phyloP scores from a whole-genome alignment of 2,888 invertebrate species.

The Pardosa pseudoannulata region DNA sequence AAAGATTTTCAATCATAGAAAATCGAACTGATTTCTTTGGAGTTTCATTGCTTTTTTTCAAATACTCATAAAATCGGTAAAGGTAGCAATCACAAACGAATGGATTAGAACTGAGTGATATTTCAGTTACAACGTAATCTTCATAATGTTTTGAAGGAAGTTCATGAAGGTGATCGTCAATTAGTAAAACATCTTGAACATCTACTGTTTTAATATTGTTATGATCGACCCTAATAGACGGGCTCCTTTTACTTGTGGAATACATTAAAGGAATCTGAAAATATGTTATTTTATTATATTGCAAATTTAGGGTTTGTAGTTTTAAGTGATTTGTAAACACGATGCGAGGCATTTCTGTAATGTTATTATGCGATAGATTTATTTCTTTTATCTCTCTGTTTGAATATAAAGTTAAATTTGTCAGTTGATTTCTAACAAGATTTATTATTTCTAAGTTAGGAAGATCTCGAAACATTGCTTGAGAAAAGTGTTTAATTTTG shows the following conservation, averaged over 20 bases:
- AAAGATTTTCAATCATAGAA: slow-evolving; percentile 23
- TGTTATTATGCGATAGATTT: slow-evolving; percentile 82
- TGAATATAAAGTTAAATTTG: slow-evolving; percentile 83
- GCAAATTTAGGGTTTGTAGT: slow-evolving; percentile 72
- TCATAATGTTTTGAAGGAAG: slow-evolving; percentile 41
- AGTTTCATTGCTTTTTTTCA: slow-evolving; percentile 24
- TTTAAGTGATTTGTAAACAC: slow-evolving; percentile 72
- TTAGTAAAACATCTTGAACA: slow-evolving; percentile 10
- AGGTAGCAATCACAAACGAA: slow-evolving; percentile 71
- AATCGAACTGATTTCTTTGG: slow-evolving; percentile 31
- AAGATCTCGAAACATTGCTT: slow-evolving; percentile 64
- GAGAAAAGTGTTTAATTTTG: slow-evolving; percentile 39
- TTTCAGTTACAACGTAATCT: slow-evolving; percentile 29
- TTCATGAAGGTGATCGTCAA: slow-evolving; percentile 29
- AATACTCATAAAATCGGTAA: slow-evolving; percentile 61
- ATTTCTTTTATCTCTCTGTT: slow-evolving; percentile 84
- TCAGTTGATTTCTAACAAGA: slow-evolving; percentile 82
- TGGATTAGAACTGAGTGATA: slow-evolving; percentile 53
- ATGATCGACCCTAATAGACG: slow-evolving; percentile 34
- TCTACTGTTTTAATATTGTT: slow-evolving; percentile 60
- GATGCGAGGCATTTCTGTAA: slow-evolving; percentile 82
- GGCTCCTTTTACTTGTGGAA: slow-evolving; percentile 24
- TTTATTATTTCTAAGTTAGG: slow-evolving; percentile 80
- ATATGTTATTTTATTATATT: slow-evolving; percentile 65
- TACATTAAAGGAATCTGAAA: slow-evolving; percentile 42